A percentile compares a stretch with the other conserved stretches of the same genome.
Evolutionary conservation across 2,113 vertebrate genomes (phyloP).

Genomic region (Origma solitaria): DNA sequence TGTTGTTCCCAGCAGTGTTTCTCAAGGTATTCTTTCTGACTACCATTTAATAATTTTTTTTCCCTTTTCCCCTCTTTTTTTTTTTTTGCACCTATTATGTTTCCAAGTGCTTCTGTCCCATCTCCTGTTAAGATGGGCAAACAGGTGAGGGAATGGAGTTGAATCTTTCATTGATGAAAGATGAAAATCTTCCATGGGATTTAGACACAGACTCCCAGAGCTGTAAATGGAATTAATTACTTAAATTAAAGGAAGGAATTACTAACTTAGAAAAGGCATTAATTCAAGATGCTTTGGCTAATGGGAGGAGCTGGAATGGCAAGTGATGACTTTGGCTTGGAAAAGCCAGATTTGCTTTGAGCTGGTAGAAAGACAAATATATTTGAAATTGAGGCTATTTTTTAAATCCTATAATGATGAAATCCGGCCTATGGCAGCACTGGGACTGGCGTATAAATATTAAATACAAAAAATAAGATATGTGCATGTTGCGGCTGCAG

Average conservation of each 20-base stretch:
- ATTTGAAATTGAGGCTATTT: not conserved
- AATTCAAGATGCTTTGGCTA: not conserved
- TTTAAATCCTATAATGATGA: not conserved
- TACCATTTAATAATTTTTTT: not conserved
- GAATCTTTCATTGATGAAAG: not conserved
- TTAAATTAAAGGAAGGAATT: not conserved
- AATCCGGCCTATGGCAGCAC: not conserved
- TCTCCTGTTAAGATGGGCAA: not conserved
- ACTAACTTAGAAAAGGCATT: not conserved
- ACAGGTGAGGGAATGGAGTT: not conserved
- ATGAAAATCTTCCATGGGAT: not conserved
- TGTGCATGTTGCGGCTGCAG: rapidly evolving
- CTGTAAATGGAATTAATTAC: not conserved
- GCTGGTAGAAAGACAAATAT: not conserved
- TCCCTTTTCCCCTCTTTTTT: rapidly evolving
- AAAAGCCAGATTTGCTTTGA: not conserved
- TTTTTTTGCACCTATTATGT: rapidly evolving
- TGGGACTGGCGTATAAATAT: not conserved
- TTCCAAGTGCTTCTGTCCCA: not conserved
- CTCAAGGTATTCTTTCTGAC: not conserved
- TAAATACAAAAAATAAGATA: not conserved
- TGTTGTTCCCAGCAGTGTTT: not conserved
- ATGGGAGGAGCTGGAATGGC: not conserved
- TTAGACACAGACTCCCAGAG: not conserved
- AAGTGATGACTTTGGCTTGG: not conserved